Evolutionary conservation across 2,113 vertebrate genomes (phyloP), one percentile per base, ranked within the genome.

Genomic region (Catagonus wagneri): DNA sequence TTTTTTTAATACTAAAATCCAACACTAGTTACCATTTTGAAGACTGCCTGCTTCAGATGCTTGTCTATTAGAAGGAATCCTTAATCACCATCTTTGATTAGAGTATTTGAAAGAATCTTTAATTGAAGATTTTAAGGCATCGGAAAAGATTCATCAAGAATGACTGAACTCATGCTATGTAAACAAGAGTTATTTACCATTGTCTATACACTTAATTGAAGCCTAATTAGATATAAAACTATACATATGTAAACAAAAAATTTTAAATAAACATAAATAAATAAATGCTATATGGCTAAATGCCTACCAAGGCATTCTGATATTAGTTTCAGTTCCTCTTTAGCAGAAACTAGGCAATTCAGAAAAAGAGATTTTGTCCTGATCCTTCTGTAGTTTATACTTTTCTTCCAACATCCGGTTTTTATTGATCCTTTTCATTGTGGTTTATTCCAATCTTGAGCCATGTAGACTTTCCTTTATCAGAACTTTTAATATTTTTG

Each of bases 41-140:
- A 83, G 79, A 61, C 15, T 63, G 11, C 16, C 60, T 90, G 13
- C 20, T 79, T 93, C 81, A 71, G 52, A 63, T 29, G 83, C 87
- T 93, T 96, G 75, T 93, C 75, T 92, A 14, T 95, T n/a, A 89
- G 74, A 25, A 93, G 29, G 68, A 87, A 87, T 94, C 25, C 7
- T 81, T 93, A 81, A 50, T 54, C 66, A 19, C 3, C 89, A 56
- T 83, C 29, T 89, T 86, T 92, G 34, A 74, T 63, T 80, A 39
- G n/a, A 90, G 52, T 80, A 34, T 94, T 84, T 80, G 58, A 79
- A 66, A 65, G 52, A 69, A 20, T 66, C 83, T 90, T 80, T 96
- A 60, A 95, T 16, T 90, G 29, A 27, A 74, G 34, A 71, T 68
- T 44, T 89, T 71, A 81, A 95, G 54, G 17, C 29, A 84, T 90